Evolutionary conservation across 2,888 invertebrate species (phyloP).

Genomic region (Cantharis rustica): DNA sequence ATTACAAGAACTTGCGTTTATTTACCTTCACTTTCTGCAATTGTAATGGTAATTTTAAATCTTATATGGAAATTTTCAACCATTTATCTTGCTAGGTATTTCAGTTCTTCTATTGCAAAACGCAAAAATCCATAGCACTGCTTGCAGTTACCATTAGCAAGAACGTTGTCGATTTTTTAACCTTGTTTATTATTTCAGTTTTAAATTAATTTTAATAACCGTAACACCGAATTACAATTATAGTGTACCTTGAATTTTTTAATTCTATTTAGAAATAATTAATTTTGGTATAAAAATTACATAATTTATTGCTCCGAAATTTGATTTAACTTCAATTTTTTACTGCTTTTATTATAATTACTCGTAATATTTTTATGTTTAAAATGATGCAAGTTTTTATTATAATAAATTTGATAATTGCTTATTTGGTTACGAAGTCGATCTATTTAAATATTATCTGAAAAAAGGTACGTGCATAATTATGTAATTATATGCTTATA

Average conservation of each 20-base stretch:
- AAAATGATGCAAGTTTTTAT: background rate
- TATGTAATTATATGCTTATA: background rate
- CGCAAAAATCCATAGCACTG: background rate
- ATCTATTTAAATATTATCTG: background rate
- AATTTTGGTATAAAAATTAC: background rate
- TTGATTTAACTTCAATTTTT: background rate
- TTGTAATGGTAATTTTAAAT: background rate
- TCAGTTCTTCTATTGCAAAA: background rate
- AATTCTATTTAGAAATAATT: background rate
- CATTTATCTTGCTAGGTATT: background rate
- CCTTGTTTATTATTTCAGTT: background rate
- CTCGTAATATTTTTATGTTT: background rate
- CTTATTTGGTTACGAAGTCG: background rate
- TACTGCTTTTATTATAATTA: background rate
- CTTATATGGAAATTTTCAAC: background rate
- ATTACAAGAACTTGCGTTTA: background rate
- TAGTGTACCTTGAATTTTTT: background rate
- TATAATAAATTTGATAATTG: background rate
- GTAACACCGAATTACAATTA: background rate
- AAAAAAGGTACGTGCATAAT: background rate
- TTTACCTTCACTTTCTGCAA: background rate
- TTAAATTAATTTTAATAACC: background rate
- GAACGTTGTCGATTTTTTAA: background rate
- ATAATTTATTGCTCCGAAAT: background rate
- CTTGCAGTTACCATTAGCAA: background rate